Base-by-base conservation (phyloP, 2,888 invertebrate genomes). In the Pristionchus exspectatus region DNA sequence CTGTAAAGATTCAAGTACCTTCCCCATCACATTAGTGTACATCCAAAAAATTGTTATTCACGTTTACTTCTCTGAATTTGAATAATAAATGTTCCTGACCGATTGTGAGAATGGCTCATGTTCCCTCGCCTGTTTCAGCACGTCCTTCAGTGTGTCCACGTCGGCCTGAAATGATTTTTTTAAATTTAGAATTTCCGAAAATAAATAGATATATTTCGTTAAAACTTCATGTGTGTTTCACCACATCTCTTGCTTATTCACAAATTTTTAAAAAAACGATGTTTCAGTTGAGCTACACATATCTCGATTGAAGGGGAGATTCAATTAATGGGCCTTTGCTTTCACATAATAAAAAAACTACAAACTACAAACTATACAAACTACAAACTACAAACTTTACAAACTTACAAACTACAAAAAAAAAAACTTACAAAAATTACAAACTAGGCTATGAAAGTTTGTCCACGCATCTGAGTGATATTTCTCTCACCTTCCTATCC, bases 81-180 rank as follows among this genome's bases (percentile, higher is more conserved):
- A 59, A 59, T 59, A 21, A 59, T 59, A 18, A 21, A 59, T 59
- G 2, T 59, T 38, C 38, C 81, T 50, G 77, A 94, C 77, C 54
- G 94, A 92, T 12, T 90, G 89, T 9, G 91, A 90, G 81, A 93
- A 92, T 27, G 92, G 92, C 69, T 94, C 94, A 21, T 90, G 90
- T 83, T 94, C 94, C 44, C 91, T 91, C 66, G 91, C 92, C 27
- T 90, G 72, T 84, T 93, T 92, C 33, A 94, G 90, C 2, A 90
- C 89, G 44, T 94, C 93, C 81, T 92, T 88, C 14, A 94, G 91
- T 3, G 92, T 72, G 38, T 92, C 89, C 14, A 93, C 93, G 88
- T 94, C 94, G 56, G 90, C 89, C 94, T 94, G 90, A 86, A 93
- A 92, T 27, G 0, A 81, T 74, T 74, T 30, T 16, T n/a, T n/a